Base-by-base conservation (phyloP, 2,888 invertebrate species). In the Hedychridium roseum region DNA sequence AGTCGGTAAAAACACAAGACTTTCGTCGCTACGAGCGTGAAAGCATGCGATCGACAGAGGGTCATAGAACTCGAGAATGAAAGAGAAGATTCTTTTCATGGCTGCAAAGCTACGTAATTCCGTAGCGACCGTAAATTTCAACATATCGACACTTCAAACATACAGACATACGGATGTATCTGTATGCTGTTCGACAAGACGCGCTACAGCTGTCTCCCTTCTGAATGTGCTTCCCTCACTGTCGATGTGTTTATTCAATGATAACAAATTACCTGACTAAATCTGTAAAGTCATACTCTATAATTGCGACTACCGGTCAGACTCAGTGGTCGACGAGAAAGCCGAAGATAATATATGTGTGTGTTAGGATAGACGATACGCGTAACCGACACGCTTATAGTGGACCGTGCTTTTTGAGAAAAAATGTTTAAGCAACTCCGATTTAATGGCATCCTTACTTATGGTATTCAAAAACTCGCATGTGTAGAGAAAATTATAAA, bases 261-360 rank as follows among this genome's bases (percentile, higher is more conserved):
- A 71, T 65, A 72, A 74, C 73, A 74, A 74, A 75, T 74, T 74
- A 70, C 67, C 63, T 57, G 62, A 62, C 64, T 64, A 61, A 65
- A 72, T 73, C 59, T 73, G 74, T 73, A 64, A 66, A 74, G 74
- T 75, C 75, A 75, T 75, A 75, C 68, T 74, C 68, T 62, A 67
- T 75, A 74, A 75, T 75, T 75, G 73, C 64, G 73, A 70, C 70
- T 68, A 68, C 65, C 63, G 61, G 38, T 43, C 53, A 45, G 58
- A 51, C 53, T 57, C 51, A 60, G 9, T 23, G 57, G 58, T 60
- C 56, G 49, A 52, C 56, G 55, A 43, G 60, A 56, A 52, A 60
- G 60, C 54, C 58, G 63, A 56, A 63, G 63, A 58, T 58, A 57
- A 63, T 43, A 43, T 4, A 17, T 14, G 16, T 6, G 23, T 9